A percentile compares a stretch with the other conserved stretches of the same genome.
Conservation (phyloP, 2,888 invertebrate genomes). For the Ceraclea dissimilis region DNA sequence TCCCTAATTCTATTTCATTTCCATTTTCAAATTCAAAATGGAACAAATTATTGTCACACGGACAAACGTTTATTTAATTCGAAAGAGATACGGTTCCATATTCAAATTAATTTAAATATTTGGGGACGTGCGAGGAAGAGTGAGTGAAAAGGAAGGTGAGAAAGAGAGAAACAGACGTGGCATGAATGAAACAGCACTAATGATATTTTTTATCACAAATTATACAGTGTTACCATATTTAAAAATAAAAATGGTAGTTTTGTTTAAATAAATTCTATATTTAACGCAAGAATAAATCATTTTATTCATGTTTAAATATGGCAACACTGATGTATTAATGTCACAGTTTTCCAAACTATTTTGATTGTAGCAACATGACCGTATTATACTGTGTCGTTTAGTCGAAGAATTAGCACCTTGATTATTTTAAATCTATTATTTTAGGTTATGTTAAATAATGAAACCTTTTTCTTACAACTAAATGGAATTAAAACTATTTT, state of each 20-base stretch:
- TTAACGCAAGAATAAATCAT: background rate
- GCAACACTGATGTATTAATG: constrained; percentile 5
- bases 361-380: constrained; percentile 1
- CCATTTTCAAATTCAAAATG: background rate
- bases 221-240: background rate
- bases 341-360: background rate
- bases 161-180: constrained; percentile 15
- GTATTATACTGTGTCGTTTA: background rate
- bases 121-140: background rate
- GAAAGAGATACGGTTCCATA: too few relatives aligned
- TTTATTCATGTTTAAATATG: constrained; percentile 4
- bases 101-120: too few relatives aligned
- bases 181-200: constrained; percentile 17
- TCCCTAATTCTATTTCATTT: constrained; percentile 22
- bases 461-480: too few relatives aligned
- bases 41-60: background rate
- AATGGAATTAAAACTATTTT: too few relatives aligned
- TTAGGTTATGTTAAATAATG: too few relatives aligned
- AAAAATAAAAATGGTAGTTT: background rate
- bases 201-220: background rate
- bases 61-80: too few relatives aligned
- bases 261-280: background rate
- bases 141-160: background rate
- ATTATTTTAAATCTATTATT: background rate
- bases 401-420: background rate